phyloP scores from a whole-genome alignment of 2,888 invertebrate genomes.

The Lypha dubia region DNA sequence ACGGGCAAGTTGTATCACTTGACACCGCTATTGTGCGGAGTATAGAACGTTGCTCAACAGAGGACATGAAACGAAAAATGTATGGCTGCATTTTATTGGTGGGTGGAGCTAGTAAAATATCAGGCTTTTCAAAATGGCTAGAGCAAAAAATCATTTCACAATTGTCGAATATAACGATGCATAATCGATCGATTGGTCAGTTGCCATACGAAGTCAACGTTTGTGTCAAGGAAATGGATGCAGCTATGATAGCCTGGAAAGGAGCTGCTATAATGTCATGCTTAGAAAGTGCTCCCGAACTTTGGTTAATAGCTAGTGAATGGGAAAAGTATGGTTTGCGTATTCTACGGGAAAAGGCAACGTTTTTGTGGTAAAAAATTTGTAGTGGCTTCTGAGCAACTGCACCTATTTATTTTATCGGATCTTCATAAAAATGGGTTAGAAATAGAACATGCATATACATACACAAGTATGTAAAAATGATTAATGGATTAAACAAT shows the following conservation, averaged over 20 bases:
- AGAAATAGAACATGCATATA: too few species aligned
- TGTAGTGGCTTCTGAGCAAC: not conserved
- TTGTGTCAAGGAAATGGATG: slow-evolving; percentile 95
- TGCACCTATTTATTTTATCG: too few species aligned
- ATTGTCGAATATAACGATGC: slow-evolving; percentile 83
- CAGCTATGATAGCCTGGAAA: slow-evolving; percentile 95
- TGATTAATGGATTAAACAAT: too few species aligned
- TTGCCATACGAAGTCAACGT: slow-evolving; percentile 91
- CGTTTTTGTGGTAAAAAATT: slow-evolving; percentile 91
- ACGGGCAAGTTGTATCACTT: slow-evolving; percentile 92
- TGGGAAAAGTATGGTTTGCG: slow-evolving; percentile 94
- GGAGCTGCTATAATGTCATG: slow-evolving; percentile 97
- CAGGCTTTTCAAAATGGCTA: slow-evolving; percentile 93
- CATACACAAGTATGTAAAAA: too few species aligned
- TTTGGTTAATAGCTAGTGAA: slow-evolving; percentile 94
- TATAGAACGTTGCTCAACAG: slow-evolving; percentile 94
- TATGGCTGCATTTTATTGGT: slow-evolving; percentile 95
- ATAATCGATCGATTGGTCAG: slow-evolving; percentile 87
- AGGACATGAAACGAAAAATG: slow-evolving; percentile 96
- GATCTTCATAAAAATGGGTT: too few species aligned
- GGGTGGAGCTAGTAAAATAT: slow-evolving; percentile 95
- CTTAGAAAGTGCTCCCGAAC: slow-evolving; percentile 94
- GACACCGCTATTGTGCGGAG: slow-evolving; percentile 96
- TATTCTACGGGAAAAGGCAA: slow-evolving; percentile 94
- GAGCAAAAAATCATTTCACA: slow-evolving; percentile 93